Base-by-base conservation (phyloP, 2,113 vertebrate genomes). In the Heterochromis multidens region DNA sequence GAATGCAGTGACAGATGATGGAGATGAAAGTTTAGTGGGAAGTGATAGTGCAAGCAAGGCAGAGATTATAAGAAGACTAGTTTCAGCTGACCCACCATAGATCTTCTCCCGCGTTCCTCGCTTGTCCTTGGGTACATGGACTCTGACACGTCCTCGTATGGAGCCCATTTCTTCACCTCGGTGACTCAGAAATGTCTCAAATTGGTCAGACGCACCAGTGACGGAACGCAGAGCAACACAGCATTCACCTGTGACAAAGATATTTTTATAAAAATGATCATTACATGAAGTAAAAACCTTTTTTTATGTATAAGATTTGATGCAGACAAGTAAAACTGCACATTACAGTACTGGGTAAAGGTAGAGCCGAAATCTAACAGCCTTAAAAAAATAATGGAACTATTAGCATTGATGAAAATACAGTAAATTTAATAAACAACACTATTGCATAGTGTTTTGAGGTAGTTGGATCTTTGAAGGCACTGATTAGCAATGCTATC, bases 101-200 rank as follows among this genome's bases (percentile, higher is more conserved):
- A 96, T 93, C 88, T 96, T 96, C 80, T 96, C 94, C 1, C 95
- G 94, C 2, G 89, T 96, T 80, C 88, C 87, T 37, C 88, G 57
- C 8, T 92, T 90, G 59, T 96, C 96, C 52, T 93, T 94, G 40
- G 97, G 97, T 37, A 96, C 95, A 1, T 94, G 94, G 5, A 97
- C 93, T 27, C 93, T 93, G 89, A 97, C 92, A 59, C 96, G 90
- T 46, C 97, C 97, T 0, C 97, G 94, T 33, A 98, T 95, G 56
- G 97, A 97, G 31, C 97, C 97, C 27, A 97, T 97, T 93, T 98
- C 97, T 86, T 98, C 97, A 0, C 97, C 97, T 0, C 96, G 95
- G 92, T 98, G 97, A 84, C 93, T 96, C 85, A 98, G 92, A 91
- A 96, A 97, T 1, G 96, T 97, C 95, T 97, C 97, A 23, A 98